Percentiles rank a stretch among this genome's conserved stretches.
phyloP scores from a whole-genome alignment of 2,113 vertebrate species.

The Dipodomys ordii region DNA sequence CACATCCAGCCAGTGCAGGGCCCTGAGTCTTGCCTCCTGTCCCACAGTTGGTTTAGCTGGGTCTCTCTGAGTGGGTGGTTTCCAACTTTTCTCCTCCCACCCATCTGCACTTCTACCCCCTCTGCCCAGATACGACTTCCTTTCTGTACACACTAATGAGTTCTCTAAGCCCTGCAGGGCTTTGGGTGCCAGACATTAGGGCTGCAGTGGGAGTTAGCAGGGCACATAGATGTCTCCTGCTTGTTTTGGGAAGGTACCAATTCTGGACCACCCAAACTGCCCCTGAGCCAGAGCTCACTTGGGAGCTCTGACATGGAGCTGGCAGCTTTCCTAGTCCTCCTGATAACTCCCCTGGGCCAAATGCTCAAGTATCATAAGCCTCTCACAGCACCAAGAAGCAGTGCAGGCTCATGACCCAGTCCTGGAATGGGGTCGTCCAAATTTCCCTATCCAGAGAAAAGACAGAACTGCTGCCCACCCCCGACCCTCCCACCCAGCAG shows the following conservation, averaged over 20 bases:
- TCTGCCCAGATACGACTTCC: slow-evolving; percentile 29
- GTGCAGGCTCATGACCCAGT: neutral
- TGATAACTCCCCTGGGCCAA: slow-evolving; percentile 40
- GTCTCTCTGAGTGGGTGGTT: neutral
- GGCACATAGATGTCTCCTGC: slow-evolving; percentile 29
- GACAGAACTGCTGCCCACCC: neutral
- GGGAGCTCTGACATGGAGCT: slow-evolving; percentile 51
- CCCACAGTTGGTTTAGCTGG: neutral
- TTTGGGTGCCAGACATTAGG: slow-evolving; percentile 2
- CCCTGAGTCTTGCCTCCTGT: neutral
- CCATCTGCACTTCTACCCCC: neutral
- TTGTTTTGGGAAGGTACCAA: slow-evolving; percentile 70
- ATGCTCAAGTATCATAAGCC: slow-evolving; percentile 27
- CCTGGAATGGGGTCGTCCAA: neutral
- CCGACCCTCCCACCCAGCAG: neutral
- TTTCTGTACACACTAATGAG: slow-evolving; percentile 45
- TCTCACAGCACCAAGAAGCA: slow-evolving; percentile 2
- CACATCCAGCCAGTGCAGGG: neutral
- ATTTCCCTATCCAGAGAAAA: neutral
- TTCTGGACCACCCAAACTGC: slow-evolving; percentile 70
- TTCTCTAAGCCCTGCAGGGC: neutral
- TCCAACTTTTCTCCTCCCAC: neutral
- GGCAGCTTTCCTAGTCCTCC: slow-evolving; percentile 66
- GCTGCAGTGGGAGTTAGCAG: neutral
- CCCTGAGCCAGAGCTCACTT: slow-evolving; percentile 1